phyloP scores from a whole-genome alignment of 2,888 invertebrate genomes.

The Scaptomyza caliginosa region DNA sequence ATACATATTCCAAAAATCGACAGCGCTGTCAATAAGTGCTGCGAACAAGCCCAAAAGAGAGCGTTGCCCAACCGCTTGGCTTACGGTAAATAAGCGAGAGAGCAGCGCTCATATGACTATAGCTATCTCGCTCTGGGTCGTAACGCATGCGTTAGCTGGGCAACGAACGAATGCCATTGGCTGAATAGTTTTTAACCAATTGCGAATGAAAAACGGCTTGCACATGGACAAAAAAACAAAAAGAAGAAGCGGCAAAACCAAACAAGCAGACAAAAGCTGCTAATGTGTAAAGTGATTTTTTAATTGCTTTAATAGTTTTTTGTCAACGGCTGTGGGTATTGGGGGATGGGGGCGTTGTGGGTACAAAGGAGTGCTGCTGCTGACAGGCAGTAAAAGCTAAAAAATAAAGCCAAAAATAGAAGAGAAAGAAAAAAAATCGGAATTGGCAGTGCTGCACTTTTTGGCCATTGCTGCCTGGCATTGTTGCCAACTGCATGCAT shows the following conservation, averaged over 20 bases:
- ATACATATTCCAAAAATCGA: constrained; percentile 52
- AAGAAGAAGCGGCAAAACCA: neutral
- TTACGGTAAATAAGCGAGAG: constrained; percentile 48
- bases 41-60: constrained; percentile 17
- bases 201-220: neutral
- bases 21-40: constrained; percentile 46
- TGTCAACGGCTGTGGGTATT: constrained; percentile 2
- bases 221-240: constrained; percentile 13
- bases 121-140: constrained; percentile 25
- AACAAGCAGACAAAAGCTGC: constrained; percentile 33
- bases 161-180: constrained; percentile 30
- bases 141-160: constrained; percentile 65
- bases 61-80: constrained; percentile 41
- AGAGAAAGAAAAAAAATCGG: neutral
- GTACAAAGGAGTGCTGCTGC: constrained; percentile 33
- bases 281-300: constrained; percentile 75
- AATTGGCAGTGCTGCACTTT: constrained; percentile 39
- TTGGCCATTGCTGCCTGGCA: constrained; percentile 31
- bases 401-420: neutral
- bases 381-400: constrained; percentile 41
- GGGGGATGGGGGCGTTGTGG: neutral
- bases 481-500: constrained; percentile 67
- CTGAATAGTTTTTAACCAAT: constrained; percentile 42
- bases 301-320: constrained; percentile 71
- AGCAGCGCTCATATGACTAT: constrained; percentile 27